These are phyloP conservation scores for Paradisaea rubra DNA, from an alignment of 2,113 vertebrate genomes.

Conservation along the genomic window DNA sequence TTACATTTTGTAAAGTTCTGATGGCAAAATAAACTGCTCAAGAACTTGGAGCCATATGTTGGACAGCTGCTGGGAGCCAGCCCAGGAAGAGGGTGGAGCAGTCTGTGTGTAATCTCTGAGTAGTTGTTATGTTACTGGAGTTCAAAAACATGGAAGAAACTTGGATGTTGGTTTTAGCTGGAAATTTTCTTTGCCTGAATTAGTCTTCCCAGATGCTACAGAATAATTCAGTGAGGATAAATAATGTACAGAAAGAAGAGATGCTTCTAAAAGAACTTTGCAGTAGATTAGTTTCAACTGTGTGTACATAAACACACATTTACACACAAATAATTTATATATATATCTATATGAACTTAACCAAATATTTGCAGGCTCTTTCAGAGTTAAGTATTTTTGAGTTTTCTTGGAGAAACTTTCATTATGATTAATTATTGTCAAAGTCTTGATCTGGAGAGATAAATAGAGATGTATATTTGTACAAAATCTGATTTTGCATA, in stretches of 20 bases:
- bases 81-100: not conserved
- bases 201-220: conserved; percentile 15
- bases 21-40: not conserved
- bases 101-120: not conserved
- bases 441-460: not conserved
- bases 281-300: not conserved
- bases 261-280: not conserved
- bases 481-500: conserved; percentile 12
- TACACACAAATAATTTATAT: not conserved
- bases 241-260: not conserved
- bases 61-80: conserved; percentile 10
- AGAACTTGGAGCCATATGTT: not conserved
- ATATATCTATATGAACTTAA: not conserved
- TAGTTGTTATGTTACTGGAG: not conserved
- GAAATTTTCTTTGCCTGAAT: conserved; percentile 18
- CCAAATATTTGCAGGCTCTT: not conserved
- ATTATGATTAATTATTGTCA: conserved; percentile 38
- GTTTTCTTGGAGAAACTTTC: not conserved
- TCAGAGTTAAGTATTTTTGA: not conserved
- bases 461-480: conserved; percentile 25
- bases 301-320: not conserved
- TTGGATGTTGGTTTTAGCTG: conserved; percentile 8
- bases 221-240: conserved; percentile 11
- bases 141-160: not conserved
- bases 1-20: not conserved